phyloP scores from a whole-genome alignment of 1,140 invertebrate genomes.

The Tetragnatha versicolor region DNA sequence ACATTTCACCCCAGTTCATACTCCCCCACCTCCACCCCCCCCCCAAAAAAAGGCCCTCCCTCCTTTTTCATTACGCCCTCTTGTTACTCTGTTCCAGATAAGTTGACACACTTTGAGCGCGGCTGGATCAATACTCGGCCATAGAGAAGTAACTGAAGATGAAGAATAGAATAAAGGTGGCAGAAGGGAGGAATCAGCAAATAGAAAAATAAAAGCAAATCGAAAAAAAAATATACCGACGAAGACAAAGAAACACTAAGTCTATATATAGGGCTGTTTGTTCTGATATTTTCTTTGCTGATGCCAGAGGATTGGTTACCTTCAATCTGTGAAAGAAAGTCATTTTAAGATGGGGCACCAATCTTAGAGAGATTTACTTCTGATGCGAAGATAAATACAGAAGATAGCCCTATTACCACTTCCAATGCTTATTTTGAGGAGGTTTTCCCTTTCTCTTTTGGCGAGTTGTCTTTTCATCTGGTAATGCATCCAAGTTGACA shows the following conservation, averaged over 20 bases:
- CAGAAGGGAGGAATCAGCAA: conserved; percentile 20
- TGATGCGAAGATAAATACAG: conserved; percentile 9
- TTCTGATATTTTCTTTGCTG: not conserved
- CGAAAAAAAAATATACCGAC: conserved; percentile 1
- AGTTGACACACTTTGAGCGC: conserved; percentile 26
- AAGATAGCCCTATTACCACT: conserved; percentile 11
- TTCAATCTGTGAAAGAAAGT: not conserved
- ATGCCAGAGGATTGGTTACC: not conserved
- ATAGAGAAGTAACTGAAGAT: conserved; percentile 24
- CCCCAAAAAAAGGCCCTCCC: not conserved
- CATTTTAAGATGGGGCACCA: conserved; percentile 19
- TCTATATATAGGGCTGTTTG: conserved; percentile 28
- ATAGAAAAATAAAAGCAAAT: conserved; percentile 38
- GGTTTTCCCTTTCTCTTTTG: too few relatives aligned
- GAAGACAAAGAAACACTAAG: conserved; percentile 15
- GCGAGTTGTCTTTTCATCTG: too few relatives aligned
- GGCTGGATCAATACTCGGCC: conserved; percentile 17
- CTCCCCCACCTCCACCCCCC: too few relatives aligned
- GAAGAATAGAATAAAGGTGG: conserved; percentile 9
- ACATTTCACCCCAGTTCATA: too few relatives aligned
- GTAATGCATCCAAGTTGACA: too few relatives aligned
- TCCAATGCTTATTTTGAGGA: not conserved
- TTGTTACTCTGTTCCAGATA: conserved; percentile 18
- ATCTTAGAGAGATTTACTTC: conserved; percentile 26
- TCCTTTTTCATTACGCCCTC: not conserved